Base-by-base conservation (phyloP, 1,140 invertebrate genomes). In the Leguminivora glycinivorella region DNA sequence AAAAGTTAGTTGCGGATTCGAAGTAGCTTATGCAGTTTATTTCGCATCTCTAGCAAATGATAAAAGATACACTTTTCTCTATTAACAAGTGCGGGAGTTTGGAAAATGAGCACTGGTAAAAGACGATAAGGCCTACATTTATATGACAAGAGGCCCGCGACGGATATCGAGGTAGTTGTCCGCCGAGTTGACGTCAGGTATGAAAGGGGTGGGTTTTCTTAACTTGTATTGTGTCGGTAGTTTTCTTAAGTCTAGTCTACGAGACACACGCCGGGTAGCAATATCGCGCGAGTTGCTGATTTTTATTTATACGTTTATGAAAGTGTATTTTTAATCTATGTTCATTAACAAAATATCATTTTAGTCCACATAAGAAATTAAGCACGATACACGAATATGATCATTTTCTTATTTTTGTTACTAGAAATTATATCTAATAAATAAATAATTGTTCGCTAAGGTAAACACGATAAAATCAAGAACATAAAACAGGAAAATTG, bases 181-280 rank as follows among this genome's bases (percentile, higher is more conserved):
- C 26, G 26, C n/a, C 29, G 58, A 14, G 25, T 29, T 63, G 58
- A 63, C 58, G 58, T 63, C 58, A 63, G 58, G 26, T 63, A 63
- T 63, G 58, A 63, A 63, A 63, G 58, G 58, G 58, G 29, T 63
- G 58, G 58, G 58, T 63, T 63, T 63, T 63, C 58, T 29, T 26
- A 17, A 63, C 58, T 34, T 63, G 5, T 29, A 29, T 31, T 34
- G 19, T 63, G 14, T n/a, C 25, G 25, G 58, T 63, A 63, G 58
- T 63, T 63, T 63, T 29, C 58, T 63, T 63, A 4, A 63, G 58
- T 63, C 58, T 63, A 29, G 58, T 31, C 58, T 63, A 14, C 58
- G 58, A 63, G 58, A 29, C 29, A 34, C 58, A 34, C 58, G 58
- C 26, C 6, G 3, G 26, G 58, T 52, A 52, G 47, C 17, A 52